Evolutionary conservation across 2,113 vertebrate genomes (phyloP), one percentile per base, ranked within the genome.

Genomic region (Lepisosteus osseus): DNA sequence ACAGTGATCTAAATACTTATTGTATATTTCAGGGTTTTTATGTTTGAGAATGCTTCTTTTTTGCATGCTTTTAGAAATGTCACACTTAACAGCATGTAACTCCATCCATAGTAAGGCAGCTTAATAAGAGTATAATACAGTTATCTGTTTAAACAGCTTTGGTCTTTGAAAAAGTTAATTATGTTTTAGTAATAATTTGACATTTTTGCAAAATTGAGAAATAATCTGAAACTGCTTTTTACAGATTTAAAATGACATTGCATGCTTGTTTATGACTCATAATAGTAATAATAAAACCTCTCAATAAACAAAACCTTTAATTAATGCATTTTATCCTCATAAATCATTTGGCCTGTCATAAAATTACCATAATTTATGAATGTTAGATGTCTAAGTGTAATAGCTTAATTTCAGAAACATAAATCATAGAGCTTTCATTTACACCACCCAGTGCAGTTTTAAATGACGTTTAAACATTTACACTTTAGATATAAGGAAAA

Each of bases 351-450:
- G 78, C 61, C 83, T 92, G 90, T 90, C 90, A 87, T 54, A 65
- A 82, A 88, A 93, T 92, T 90, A 92, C 83, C 91, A 91, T 90
- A 92, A 90, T 91, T 89, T 91, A 86, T 90, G 90, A 90, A 89
- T 91, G 87, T 86, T 90, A 84, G 90, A 90, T 91, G 86, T 88
- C 91, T 92, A 92, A 92, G 87, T 87, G 91, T 87, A 90, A 87
- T 90, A 83, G 87, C 88, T 86, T 83, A 90, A 92, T 91, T 91
- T 90, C 77, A 78, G 85, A 88, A 87, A 82, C 86, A 93, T 94
- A 93, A 94, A 94, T 94, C 92, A 94, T 85, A 86, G 83, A 85
- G 79, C 87, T 86, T 89, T 89, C 87, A 78, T 83, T 85, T 84
- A 88, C 87, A 86, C 86, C 82, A 83, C 84, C 84, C 84, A 85